phyloP scores from a whole-genome alignment of 2,888 invertebrate genomes.

The Eupithecia insigniata region DNA sequence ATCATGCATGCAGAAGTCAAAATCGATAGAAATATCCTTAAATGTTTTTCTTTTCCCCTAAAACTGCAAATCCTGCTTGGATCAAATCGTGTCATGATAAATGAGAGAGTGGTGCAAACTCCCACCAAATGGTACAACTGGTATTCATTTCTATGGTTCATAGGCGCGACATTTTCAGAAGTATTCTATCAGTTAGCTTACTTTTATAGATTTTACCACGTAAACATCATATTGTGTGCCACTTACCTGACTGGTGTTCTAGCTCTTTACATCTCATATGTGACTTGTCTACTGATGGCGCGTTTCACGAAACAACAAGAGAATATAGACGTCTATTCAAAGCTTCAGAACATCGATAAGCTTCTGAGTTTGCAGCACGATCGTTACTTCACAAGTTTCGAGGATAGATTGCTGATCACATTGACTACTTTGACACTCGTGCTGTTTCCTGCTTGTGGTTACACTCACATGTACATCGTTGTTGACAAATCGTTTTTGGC shows the following conservation, averaged over 20 bases:
- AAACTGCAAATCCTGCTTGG: conserved; percentile 47
- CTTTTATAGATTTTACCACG: conserved; percentile 38
- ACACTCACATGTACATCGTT: conserved; percentile 30
- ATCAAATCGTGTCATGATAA: conserved; percentile 46
- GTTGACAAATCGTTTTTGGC: conserved; percentile 42
- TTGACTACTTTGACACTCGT: not conserved
- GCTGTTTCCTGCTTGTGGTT: conserved; percentile 42
- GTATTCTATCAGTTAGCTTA: conserved; percentile 39
- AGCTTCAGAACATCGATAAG: conserved; percentile 51
- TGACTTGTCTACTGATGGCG: conserved; percentile 42
- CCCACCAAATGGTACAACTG: conserved; percentile 15
- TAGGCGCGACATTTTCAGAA: conserved; percentile 42
- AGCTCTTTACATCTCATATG: conserved; percentile 43
- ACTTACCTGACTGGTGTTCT: conserved; percentile 2
- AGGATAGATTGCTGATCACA: conserved; percentile 34
- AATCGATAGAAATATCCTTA: conserved; percentile 46
- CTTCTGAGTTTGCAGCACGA: conserved; percentile 41
- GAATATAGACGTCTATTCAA: conserved; percentile 44
- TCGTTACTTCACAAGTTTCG: conserved; percentile 39
- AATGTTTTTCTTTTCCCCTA: conserved; percentile 49
- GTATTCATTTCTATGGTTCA: conserved; percentile 48
- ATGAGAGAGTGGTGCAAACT: conserved; percentile 8
- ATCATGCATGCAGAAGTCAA: conserved; percentile 10
- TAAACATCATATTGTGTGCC: conserved; percentile 34
- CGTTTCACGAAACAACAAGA: conserved; percentile 43